Evolutionary conservation across 53 echinoderm and acorn worm species (phyloP).

Genomic region (Stichopus horrens): DNA sequence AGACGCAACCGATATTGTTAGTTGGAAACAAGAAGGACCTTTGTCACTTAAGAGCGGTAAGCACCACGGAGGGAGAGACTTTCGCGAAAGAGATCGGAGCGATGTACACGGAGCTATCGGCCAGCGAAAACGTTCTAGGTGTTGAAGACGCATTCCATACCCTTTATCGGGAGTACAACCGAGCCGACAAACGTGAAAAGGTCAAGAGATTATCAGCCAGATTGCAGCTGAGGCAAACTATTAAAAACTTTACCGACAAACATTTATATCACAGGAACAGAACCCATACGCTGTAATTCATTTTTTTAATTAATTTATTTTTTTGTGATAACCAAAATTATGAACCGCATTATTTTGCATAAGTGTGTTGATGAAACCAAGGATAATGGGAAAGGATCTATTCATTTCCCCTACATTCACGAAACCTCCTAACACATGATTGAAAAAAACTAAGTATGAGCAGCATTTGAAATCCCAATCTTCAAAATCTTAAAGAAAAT

Average conservation of each 20-base stretch:
- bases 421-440: too few species aligned
- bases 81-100: conserved; percentile 85
- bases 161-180: conserved; percentile 82
- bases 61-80: conserved; percentile 69
- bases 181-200: conserved; percentile 88
- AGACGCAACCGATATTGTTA: conserved; percentile 62
- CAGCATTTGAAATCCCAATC: too few species aligned
- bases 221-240: conserved; percentile 87
- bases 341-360: too few species aligned
- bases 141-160: conserved; percentile 84
- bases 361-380: too few species aligned
- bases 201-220: conserved; percentile 91
- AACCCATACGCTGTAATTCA: conserved; percentile 81
- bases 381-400: too few species aligned
- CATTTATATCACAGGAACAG: conserved; percentile 80
- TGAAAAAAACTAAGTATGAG: too few species aligned
- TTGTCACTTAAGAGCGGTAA: conserved; percentile 75
- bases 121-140: conserved; percentile 70
- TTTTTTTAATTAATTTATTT: too few species aligned
- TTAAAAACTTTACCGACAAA: conserved; percentile 94
- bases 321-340: too few species aligned
- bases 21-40: conserved; percentile 93
- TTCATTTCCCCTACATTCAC: too few species aligned
- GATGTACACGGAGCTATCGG: conserved; percentile 79
- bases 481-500: too few species aligned